A percentile compares a stretch with the other conserved stretches of the same genome.
Evolutionary conservation across 2,797 vertebrate species (phyloP).

Genomic region (Tolypeutes matacus): DNA sequence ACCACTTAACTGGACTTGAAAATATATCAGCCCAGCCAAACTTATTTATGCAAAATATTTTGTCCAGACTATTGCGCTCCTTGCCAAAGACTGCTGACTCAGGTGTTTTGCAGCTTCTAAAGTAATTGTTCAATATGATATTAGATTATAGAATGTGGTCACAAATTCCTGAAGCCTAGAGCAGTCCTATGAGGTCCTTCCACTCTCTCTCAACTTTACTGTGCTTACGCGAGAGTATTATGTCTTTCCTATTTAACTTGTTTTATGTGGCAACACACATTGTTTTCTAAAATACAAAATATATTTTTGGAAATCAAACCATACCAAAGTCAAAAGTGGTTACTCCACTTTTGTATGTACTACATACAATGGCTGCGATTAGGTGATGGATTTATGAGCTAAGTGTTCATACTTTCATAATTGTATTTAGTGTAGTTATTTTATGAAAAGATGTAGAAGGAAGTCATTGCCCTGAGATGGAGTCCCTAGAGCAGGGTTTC

Average conservation of each 20-base stretch:
- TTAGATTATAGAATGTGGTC: background rate
- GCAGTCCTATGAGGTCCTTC: background rate
- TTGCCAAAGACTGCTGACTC: background rate
- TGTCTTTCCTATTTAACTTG: background rate
- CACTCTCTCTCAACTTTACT: background rate
- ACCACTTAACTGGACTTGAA: background rate
- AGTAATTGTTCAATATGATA: constrained; percentile 17
- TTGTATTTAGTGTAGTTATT: background rate
- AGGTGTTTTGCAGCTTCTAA: constrained; percentile 32
- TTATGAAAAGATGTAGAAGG: background rate
- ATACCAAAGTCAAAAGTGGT: background rate
- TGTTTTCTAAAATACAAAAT: background rate
- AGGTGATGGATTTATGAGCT: fast-evolving
- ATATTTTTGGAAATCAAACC: constrained; percentile 21
- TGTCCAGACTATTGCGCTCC: background rate
- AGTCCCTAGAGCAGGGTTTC: background rate
- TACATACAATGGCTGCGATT: background rate
- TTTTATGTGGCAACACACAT: background rate
- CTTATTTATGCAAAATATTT: background rate
- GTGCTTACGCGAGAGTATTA: background rate
- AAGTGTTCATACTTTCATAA: background rate
- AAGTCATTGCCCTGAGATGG: background rate
- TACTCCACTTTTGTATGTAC: background rate
- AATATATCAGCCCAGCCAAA: background rate
- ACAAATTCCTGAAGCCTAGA: constrained; percentile 9